A percentile compares a stretch with the other conserved stretches of the same genome.
phyloP scores from a whole-genome alignment of 2,888 invertebrate genomes.

The Sesia bembeciformis region DNA sequence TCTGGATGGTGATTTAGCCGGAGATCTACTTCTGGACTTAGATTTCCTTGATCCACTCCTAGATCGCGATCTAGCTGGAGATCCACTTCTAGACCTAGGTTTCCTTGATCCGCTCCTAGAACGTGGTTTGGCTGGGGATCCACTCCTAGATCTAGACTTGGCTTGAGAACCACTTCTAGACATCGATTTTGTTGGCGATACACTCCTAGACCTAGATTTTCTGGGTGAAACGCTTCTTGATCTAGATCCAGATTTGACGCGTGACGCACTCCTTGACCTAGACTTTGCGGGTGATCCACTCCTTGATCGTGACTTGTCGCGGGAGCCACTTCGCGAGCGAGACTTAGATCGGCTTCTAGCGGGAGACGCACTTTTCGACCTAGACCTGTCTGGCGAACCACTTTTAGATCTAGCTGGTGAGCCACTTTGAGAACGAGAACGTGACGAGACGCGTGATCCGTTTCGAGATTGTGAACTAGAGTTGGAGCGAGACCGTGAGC shows the following conservation, averaged over 20 bases:
- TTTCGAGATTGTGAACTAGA: constrained; percentile 34
- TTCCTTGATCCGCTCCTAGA: constrained; percentile 28
- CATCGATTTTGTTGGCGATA: constrained; percentile 6
- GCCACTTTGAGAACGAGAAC: constrained; percentile 17
- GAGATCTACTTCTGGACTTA: constrained; percentile 20
- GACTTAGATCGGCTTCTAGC: constrained; percentile 26
- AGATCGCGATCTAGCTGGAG: constrained; percentile 14
- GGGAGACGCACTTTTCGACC: constrained; percentile 14
- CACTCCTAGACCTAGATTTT: constrained; percentile 24
- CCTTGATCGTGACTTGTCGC: constrained; percentile 28
- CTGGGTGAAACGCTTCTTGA: constrained; percentile 17
- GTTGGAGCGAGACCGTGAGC: constrained; percentile 29
- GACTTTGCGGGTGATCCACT: constrained; percentile 14
- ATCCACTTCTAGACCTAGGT: constrained; percentile 20
- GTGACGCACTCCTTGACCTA: constrained; percentile 11
- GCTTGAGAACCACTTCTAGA: constrained; percentile 9
- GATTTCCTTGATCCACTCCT: constrained; percentile 14
- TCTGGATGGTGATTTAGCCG: constrained; percentile 10
- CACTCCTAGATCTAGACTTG: constrained; percentile 23
- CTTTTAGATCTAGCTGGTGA: constrained; percentile 4
- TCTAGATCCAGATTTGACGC: constrained; percentile 11
- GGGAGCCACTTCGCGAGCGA: constrained; percentile 28
- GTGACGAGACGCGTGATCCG: constrained; percentile 18
- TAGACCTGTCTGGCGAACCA: neutral
- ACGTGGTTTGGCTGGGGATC: constrained; percentile 20